A percentile compares a stretch with the other conserved stretches of the same genome.
phyloP scores from a whole-genome alignment of 2,113 vertebrate species.

The Craseonycteris thonglongyai region DNA sequence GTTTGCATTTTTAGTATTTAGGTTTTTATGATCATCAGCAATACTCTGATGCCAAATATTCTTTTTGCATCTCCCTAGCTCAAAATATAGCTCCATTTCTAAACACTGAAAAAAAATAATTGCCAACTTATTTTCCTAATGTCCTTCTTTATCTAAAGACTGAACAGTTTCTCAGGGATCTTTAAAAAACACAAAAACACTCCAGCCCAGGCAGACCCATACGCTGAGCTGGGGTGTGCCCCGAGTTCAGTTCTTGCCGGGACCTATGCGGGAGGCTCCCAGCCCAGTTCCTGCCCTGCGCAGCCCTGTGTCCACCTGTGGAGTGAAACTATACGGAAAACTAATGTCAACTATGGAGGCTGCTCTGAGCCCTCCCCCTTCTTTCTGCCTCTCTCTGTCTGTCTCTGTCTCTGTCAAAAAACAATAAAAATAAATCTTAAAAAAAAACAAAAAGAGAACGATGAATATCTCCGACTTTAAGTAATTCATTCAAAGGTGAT shows the following conservation, averaged over 20 bases:
- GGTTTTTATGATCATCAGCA: background rate
- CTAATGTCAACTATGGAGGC: too few species aligned
- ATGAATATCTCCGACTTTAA: background rate
- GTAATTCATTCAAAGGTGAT: background rate
- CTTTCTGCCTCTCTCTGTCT: too few species aligned
- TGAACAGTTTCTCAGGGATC: background rate
- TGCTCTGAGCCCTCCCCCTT: too few species aligned
- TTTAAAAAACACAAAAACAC: background rate
- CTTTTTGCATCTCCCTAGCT: background rate
- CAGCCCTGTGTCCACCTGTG: too few species aligned
- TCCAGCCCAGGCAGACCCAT: too few species aligned
- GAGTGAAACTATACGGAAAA: too few species aligned
- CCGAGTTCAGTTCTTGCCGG: too few species aligned
- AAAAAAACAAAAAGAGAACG: background rate
- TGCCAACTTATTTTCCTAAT: background rate
- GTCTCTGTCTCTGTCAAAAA: too few species aligned
- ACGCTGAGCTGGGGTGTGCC: too few species aligned
- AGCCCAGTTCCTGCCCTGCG: too few species aligned
- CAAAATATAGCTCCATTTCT: background rate
- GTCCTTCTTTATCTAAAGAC: background rate
- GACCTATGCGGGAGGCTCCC: too few species aligned
- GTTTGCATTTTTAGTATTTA: slow-evolving; percentile 7
- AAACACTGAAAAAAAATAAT: background rate
- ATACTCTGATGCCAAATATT: background rate
- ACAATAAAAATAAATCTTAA: too few species aligned